Conservation (phyloP, 2,113 vertebrate genomes). For the Apistogramma diplotaenia region DNA sequence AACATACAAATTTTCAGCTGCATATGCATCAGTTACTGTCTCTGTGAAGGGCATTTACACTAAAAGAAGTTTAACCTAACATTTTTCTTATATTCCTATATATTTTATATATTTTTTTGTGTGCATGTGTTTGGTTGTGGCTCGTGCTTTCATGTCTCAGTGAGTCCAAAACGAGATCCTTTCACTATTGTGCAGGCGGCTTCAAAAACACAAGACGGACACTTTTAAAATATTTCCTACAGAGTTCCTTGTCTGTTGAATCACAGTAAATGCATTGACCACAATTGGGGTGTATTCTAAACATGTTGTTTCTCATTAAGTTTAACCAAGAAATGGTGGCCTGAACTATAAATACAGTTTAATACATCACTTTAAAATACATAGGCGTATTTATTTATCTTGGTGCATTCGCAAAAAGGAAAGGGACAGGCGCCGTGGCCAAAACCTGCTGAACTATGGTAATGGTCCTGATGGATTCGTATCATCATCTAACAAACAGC, state of each 20-base stretch:
- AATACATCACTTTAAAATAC: slow-evolving; percentile 37
- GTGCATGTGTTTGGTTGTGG: not conserved
- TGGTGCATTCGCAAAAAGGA: slow-evolving; percentile 39
- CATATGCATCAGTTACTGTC: not conserved
- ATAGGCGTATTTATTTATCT: slow-evolving; percentile 59
- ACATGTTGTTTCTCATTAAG: slow-evolving; percentile 38
- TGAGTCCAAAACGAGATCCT: not conserved
- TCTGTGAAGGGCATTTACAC: not conserved
- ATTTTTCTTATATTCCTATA: too few relatives aligned
- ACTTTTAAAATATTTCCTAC: not conserved
- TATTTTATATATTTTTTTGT: too few relatives aligned
- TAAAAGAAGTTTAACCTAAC: not conserved
- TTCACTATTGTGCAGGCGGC: not conserved
- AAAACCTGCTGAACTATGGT: slow-evolving; percentile 51
- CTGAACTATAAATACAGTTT: slow-evolving; percentile 24
- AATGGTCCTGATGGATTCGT: too few relatives aligned
- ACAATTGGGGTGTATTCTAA: slow-evolving; percentile 15
- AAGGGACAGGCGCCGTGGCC: slow-evolving; percentile 38
- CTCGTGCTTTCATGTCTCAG: slow-evolving; percentile 5
- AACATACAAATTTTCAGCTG: not conserved
- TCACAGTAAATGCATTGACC: not conserved
- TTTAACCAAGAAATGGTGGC: slow-evolving; percentile 29
- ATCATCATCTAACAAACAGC: too few relatives aligned
- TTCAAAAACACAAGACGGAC: not conserved
- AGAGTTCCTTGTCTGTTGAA: not conserved